A percentile compares a stretch with the other conserved stretches of the same genome.
These are phyloP conservation scores for Hemicrepidius hirtus DNA, from an alignment of 2,888 invertebrate species.

Conservation along the genomic window DNA sequence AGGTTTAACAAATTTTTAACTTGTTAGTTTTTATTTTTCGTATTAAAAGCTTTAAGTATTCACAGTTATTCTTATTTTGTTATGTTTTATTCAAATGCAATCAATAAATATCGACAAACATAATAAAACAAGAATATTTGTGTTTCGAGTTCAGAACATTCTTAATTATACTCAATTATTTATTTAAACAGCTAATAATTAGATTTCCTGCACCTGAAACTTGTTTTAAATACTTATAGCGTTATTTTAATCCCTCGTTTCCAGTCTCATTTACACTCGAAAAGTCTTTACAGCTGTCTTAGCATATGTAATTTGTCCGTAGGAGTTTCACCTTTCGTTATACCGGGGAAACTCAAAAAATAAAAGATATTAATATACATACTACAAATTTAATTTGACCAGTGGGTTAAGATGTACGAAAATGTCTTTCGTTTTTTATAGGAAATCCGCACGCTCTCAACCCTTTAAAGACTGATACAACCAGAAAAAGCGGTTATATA, in stretches of 20 bases:
- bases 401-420: no score
- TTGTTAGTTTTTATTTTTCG: background rate
- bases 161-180: conserved; percentile 19
- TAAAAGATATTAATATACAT: no score
- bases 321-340: background rate
- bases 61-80: conserved; percentile 4
- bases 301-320: background rate
- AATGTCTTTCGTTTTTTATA: no score
- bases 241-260: conserved; percentile 22
- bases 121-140: background rate
- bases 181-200: conserved; percentile 25
- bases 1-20: conserved; percentile 4
- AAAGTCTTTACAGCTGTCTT: conserved; percentile 14
- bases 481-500: no score
- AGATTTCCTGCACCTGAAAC: conserved; percentile 26
- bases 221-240: conserved; percentile 8
- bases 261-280: conserved; percentile 7
- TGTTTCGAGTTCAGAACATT: background rate
- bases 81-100: background rate
- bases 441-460: no score
- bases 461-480: no score
- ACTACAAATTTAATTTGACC: no score
- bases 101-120: conserved; percentile 1
- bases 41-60: background rate
- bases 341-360: no score